These are phyloP conservation scores for Nannoperca australis DNA, from an alignment of 2,797 vertebrate species.

Conservation along the genomic window DNA sequence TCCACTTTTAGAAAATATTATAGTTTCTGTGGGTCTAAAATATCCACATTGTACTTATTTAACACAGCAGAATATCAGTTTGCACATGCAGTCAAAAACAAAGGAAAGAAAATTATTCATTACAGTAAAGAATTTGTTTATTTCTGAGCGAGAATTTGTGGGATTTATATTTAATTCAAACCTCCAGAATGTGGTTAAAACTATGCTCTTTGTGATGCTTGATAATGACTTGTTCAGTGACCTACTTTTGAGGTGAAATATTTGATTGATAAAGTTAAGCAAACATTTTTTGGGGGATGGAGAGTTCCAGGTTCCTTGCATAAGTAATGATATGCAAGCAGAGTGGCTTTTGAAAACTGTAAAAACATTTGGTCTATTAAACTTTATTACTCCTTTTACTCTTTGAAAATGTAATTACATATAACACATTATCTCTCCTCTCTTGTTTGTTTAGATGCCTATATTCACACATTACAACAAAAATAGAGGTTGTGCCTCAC, in stretches of 20 bases:
- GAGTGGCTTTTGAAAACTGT: background rate
- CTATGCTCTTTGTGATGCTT: background rate
- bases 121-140: background rate
- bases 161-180: background rate
- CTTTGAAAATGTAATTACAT: slow-evolving; percentile 8
- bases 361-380: background rate
- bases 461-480: slow-evolving; percentile 19
- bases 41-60: background rate
- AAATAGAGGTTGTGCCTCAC: background rate
- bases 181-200: background rate
- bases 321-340: slow-evolving; percentile 2
- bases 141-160: background rate
- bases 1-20: background rate
- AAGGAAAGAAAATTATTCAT: background rate
- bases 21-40: background rate
- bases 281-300: background rate
- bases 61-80: background rate
- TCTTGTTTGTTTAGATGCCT: slow-evolving; percentile 7
- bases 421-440: background rate
- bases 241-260: background rate
- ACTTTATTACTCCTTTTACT: background rate
- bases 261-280: background rate
- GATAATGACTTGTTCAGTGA: background rate
- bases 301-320: background rate
- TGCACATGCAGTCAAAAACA: slow-evolving; percentile 4